A percentile compares a stretch with the other conserved stretches of the same genome.
Conservation (phyloP, 2,113 vertebrate species). For the Muntiacus muntjak region DNA sequence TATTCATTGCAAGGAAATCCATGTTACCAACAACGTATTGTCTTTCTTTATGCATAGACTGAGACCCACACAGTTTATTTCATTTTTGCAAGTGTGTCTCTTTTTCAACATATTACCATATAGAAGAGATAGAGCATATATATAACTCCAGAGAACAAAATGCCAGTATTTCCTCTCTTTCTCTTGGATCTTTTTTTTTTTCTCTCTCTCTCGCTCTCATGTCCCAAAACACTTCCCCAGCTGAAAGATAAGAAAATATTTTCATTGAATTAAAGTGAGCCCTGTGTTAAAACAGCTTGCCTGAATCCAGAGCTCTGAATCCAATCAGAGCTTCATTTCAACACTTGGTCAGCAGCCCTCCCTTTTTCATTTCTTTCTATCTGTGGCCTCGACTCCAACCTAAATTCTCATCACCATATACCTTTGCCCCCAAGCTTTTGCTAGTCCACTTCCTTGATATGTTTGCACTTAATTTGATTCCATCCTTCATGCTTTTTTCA, state of each 20-base stretch:
- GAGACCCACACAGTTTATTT: constrained; percentile 4
- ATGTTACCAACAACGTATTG: neutral
- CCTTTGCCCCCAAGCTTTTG: constrained; percentile 50
- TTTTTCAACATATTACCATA: constrained; percentile 47
- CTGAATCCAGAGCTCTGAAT: neutral
- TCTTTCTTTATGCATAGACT: constrained; percentile 22
- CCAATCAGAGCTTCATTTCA: constrained; percentile 41
- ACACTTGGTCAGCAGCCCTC: constrained; percentile 18
- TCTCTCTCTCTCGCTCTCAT: neutral
- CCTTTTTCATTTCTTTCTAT: neutral
- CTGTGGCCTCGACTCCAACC: neutral
- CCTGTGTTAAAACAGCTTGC: constrained; percentile 19
- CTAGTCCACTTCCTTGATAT: constrained; percentile 42
- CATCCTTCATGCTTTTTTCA: constrained; percentile 62
- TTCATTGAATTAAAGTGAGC: constrained; percentile 20
- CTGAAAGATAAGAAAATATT: constrained; percentile 19
- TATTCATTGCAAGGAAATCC: constrained; percentile 18
- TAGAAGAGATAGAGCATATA: constrained; percentile 5
- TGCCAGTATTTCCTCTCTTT: neutral
- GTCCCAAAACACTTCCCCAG: neutral
- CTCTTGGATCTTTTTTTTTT: neutral
- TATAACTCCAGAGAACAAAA: constrained; percentile 35
- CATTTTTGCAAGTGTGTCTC: constrained; percentile 18
- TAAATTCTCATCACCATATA: neutral
- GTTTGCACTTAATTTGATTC: constrained; percentile 56